Evolutionary conservation across 2,797 vertebrate species (phyloP), one percentile per base, ranked within the genome.

Genomic region (Orientallactaga sibirica): DNA sequence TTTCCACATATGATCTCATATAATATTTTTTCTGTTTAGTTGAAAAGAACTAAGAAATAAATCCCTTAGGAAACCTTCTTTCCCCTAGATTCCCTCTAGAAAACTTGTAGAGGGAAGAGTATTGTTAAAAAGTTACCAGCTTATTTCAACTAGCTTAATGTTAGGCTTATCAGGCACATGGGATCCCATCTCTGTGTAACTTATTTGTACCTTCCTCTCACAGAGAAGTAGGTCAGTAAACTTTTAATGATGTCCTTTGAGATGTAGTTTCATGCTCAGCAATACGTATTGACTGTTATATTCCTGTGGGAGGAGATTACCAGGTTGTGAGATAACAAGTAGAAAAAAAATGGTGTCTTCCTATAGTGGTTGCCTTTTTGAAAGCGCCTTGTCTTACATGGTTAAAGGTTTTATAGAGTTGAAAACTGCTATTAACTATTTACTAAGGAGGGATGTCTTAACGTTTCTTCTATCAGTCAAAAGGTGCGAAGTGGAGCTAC

Each of bases 221-320:
- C 48, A 89, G 2, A 94, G 78, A 96, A 94, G 68, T 95, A 88
- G 71, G 73, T 78, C 48, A 70, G 92, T 95, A 66, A 96, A 93
- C 90, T 96, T 96, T 92, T 96, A 96, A 96, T 96, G 83, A 95
- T 81, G 37, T 81, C 97, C 68, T 96, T 76, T 86, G 97, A 96
- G 96, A 96, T 88, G 10, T 43, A 78, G 71, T 92, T 94, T 29
- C 22, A 29, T 91, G 55, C 76, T 94, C 19, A 22, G 25, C 27
- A 77, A 71, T 95, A 95, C 90, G 77, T 91, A 90, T 70, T 70
- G 83, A 80, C 41, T 90, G 20, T 90, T 77, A 9, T 66, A 70
- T 79, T 88, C 95, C 92, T 15, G 6, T 29, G 86, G 80, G 95
- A 94, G 48, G 37, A 88, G 52, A 88, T 78, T 93, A 86, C 71